phyloP scores from a whole-genome alignment of 2,888 invertebrate genomes.

The Limnephilus auricula region DNA sequence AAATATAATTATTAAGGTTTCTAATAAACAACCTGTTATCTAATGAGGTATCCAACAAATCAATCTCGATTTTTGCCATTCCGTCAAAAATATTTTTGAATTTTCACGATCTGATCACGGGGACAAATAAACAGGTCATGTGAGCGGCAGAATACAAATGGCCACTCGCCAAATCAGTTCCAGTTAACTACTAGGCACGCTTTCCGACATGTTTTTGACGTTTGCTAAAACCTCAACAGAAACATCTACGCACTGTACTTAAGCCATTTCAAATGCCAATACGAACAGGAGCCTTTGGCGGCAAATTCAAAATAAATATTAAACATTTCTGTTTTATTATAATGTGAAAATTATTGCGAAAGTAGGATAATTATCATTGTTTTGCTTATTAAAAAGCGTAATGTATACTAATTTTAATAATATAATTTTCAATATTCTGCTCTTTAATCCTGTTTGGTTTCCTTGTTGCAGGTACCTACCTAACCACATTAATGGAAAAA shows the following conservation, averaged over 20 bases:
- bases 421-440: no score
- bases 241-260: slow-evolving; percentile 44
- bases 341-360: no score
- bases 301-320: slow-evolving; percentile 14
- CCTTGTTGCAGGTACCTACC: no score
- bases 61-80: slow-evolving; percentile 75
- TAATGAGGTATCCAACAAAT: slow-evolving; percentile 80
- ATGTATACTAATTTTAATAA: no score
- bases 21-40: slow-evolving; percentile 78
- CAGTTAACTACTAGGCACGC: slow-evolving; percentile 19
- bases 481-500: no score
- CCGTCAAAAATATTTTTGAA: slow-evolving; percentile 80
- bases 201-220: slow-evolving; percentile 23
- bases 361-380: no score
- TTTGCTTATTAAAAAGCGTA: no score
- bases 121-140: slow-evolving; percentile 86
- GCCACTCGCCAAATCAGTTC: slow-evolving; percentile 48
- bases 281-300: slow-evolving; percentile 25
- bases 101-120: slow-evolving; percentile 84
- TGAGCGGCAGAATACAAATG: slow-evolving; percentile 71
- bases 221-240: slow-evolving; percentile 16
- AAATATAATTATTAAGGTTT: slow-evolving; percentile 40
- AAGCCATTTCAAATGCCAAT: neutral
- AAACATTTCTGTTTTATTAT: neutral
- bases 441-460: no score